Base-by-base conservation (phyloP, 2,113 vertebrate genomes). In the Spermophilus dauricus region DNA sequence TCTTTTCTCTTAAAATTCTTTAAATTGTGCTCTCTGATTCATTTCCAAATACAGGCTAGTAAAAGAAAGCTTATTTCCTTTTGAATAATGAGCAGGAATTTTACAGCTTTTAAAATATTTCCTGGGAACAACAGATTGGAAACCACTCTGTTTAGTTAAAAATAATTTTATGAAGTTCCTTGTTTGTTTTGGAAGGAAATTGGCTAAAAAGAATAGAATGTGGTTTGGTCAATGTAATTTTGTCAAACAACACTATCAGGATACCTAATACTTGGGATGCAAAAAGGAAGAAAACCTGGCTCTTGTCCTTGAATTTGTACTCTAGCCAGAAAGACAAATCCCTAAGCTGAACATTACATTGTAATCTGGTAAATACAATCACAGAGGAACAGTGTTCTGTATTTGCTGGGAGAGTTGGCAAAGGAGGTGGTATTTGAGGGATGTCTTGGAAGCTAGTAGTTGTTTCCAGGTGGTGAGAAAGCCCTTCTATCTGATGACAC, bases 21-120 rank as follows among this genome's bases (percentile, higher is more conserved):
- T 88, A 67, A 77, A 89, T 89, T 56, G 24, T 91, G 28, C 72
- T 93, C 20, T 84, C 28, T 48, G 39, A 96, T 78, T 91, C 37
- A 91, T 97, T 89, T 96, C 65, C 65, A 94, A 87, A 63, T 69
- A 69, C 28, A 80, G 13, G 24, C 30, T 76, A 92, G 45, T 84
- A 69, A 67, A 76, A 89, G 81, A 88, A 93, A 84, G 69, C 51
- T 85, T 82, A 42, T 96, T 97, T 96, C 82, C 70, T 87, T 94
- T 93, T 89, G 78, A 96, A 69, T 95, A 94, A 77, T 67, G 84
- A 89, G 42, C 56, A 45, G 63, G 13, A n/a, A 63, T 88, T 96
- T 88, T 88, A 48, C 32, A 78, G 56, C 78, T 92, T 95, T 96
- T 82, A 93, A 97, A 95, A 86, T 92, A 61, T 89, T 89, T 80